Evolutionary conservation across 2,888 invertebrate species (phyloP), one percentile per base, ranked within the genome.

Genomic region (Caenorhabditis afra): DNA sequence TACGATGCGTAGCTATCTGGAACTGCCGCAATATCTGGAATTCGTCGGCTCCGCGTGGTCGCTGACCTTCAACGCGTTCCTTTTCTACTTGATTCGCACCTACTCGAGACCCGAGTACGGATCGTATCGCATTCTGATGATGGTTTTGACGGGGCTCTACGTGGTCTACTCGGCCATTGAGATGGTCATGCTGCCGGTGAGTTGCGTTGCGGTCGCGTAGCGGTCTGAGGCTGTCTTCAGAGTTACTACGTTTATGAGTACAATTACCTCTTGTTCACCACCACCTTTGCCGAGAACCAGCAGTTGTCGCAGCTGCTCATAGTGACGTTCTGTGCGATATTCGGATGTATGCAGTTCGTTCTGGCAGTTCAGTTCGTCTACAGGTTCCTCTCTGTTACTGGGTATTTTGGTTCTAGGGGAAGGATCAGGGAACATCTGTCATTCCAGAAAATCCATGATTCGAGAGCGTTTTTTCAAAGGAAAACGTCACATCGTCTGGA

Each of bases 101-200:
- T 70, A 61, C 47, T 70, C 70, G 1, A 50, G 61, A 23, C 70
- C 70, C 3, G 70, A 70, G 47, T 70, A 70, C 16, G 70, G 70
- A 18, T 70, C 70, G 0, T 70, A 70, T 53, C 5, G 44, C 2
- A 35, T 70, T 55, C 39, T 70, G 16, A 70, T 70, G 70, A 23
- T 47, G 23, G 59, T 62, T 0, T 55, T 70, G 70, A 47, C 70
- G 3, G 22, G 35, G 5, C 16, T 70, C 10, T 70, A 70, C 39
- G 53, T 55, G 22, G 18, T 70, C 35, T 70, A 70, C 23, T 70
- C 70, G 1, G 53, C 70, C 0, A 62, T 70, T 4, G 70, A 70
- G 10, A 39, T 70, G n/a, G n/a, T 62, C 1, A 55, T 61, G 0
- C 16, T 70, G 0, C 70, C 70, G 37, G 70, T 70, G 18, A 50